Base-by-base conservation (phyloP, 2,888 invertebrate species). In the Hipparchia semele region DNA sequence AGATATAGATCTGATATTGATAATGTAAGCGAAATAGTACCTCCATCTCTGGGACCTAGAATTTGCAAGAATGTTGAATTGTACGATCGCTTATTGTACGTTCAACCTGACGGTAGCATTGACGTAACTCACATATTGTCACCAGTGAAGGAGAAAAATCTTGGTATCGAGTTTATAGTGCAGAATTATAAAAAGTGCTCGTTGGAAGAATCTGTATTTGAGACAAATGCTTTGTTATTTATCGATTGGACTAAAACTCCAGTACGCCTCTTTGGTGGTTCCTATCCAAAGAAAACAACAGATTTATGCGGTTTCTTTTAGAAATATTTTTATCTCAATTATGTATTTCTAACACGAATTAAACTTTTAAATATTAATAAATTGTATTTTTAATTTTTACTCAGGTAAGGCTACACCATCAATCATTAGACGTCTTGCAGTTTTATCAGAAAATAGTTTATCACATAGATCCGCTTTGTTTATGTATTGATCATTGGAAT, bases 191-290 rank as follows among this genome's bases (percentile, higher is more conserved):
- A 90, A 75, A 87, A 84, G 76, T 94, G 93, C 78, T 89, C 91
- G 0, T 78, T 90, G 56, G 81, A 86, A 59, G 90, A 89, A 67
- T 88, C 89, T 1, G 62, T 76, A 0, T 80, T 90, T 64, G 82
- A 85, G 75, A 80, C 81, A n/a, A 85, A 84, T 75, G 74, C 80
- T 23, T 81, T 87, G 75, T 77, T 91, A 13, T 88, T 95, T 53
- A 94, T 96, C 71, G 95, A 95, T 80, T 96, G 96, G 96, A 95
- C 94, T 59, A 94, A 93, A 78, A 96, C 96, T 2, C 95, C 96
- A 0, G 95, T 96, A 0, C 90, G 95, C 77, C 91, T 96, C 0
- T 96, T 96, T 80, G 96, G 96, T 23, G 96, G 96, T 6, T 96
- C 96, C 3, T 90, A 92, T 79, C 86, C 96, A 33, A 95, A 94